Base-by-base conservation (phyloP, 2,113 vertebrate genomes). In the Aix galericulata region DNA sequence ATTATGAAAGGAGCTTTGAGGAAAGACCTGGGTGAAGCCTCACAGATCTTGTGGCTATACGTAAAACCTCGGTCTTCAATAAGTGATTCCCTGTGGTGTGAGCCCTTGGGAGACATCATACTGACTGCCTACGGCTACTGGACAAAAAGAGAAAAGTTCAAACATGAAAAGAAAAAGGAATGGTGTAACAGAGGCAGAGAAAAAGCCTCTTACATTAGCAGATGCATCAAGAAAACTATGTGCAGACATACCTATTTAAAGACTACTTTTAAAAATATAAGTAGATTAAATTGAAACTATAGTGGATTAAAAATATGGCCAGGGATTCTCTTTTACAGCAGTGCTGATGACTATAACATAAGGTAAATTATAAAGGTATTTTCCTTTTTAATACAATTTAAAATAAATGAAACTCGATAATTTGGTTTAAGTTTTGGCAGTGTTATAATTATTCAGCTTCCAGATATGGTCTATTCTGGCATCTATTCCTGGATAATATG, bases 1-100 rank as follows among this genome's bases (percentile, higher is more conserved):
- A 91, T 56, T 82, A 83, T 27, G 44, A 93, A 82, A 79, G n/a
- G 36, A 66, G 67, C 55, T 79, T 86, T 74, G 55, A 89, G n/a
- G 34, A 44, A 89, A 91, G 32, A 52, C 36, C 23, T 80, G n/a
- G 31, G 38, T 34, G 48, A 80, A 67, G 53, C 50, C n/a, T 34
- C 13, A n/a, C 17, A 67, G 50, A 21, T 23, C 17, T 83, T n/a
- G 13, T 23, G 75, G 50, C 44, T 69, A 36, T n/a, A 76, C 0
- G 2, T 67, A 36, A 91, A 82, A 74, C 20, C 52, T 38, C 73
- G 63, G 68, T 58, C 42, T 89, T 60, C 27, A 83, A 68, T 31
- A 80, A 88, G n/a, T 17, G 11, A 17, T 16, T 59, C 8, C 31
- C 50, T 0, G 0, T 20, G 27, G 44, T 77, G 66, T 27, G 36